Base-by-base conservation (phyloP, 2,797 vertebrate species). In the Acanthiza pusilla region DNA sequence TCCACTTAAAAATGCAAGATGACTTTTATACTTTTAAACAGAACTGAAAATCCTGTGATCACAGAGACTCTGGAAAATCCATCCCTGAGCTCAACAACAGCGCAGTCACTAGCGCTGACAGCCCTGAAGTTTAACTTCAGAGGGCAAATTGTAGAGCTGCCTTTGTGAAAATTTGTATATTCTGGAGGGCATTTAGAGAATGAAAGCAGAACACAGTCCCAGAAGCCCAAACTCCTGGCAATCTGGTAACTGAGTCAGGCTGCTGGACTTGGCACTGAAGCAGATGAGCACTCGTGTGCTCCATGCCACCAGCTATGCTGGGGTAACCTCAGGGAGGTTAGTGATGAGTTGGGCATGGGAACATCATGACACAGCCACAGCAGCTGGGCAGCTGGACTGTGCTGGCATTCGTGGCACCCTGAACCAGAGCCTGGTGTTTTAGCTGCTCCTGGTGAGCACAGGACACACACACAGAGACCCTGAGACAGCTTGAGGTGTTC, bases 191-290 rank as follows among this genome's bases (percentile, higher is more conserved):
- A 32, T 32, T 67, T 26, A 72, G 51, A 34, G 75, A 61, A 92
- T 75, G 9, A 29, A 45, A 81, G 34, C 5, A 71, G 36, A 91
- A 30, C 8, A 27, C 3, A 53, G 17, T 11, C 27, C n/a, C 54
- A 71, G 29, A 53, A 2, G 4, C 34, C 29, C 2, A 1, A 34
- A 30, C 6, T 9, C 5, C 8, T 0, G 0, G n/a, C 15, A 40
- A 43, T n/a, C 7, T 22, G 29, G 9, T 82, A 66, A 57, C 14
- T 20, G 71, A 91, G 10, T 18, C 72, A 50, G 22, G 27, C 61
- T n/a, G 65, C 20, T 58, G 36, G 57, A 67, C 25, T 71, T 57
- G 11, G 57, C 43, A 32, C 16, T 1, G 30, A 16, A 90, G 30
- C 40, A 50, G 73, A 62, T 7, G 30, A 74, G 21, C 0, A 0